Percentiles rank a stretch among this genome's conserved stretches.
Evolutionary conservation across 2,797 vertebrate species (phyloP).

Genomic region (Zalophus californianus): DNA sequence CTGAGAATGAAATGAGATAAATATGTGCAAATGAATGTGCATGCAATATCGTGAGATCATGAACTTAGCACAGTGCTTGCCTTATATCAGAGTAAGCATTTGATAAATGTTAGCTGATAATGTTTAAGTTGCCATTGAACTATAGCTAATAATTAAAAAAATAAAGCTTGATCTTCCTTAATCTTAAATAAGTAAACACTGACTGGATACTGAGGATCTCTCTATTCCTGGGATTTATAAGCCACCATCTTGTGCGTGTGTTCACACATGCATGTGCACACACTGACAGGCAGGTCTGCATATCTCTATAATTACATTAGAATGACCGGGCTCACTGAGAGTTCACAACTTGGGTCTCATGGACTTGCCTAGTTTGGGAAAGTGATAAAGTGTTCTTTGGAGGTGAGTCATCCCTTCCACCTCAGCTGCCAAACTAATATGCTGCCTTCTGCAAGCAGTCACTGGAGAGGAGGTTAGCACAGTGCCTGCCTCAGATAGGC

Average conservation of each 20-base stretch:
- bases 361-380: neutral
- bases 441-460: neutral
- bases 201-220: neutral
- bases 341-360: neutral
- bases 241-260: neutral
- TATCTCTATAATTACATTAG: neutral
- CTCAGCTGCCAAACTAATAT: neutral
- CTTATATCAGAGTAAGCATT: neutral
- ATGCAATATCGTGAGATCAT: neutral
- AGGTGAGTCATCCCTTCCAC: neutral
- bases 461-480: accelerated
- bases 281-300: neutral
- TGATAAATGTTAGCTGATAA: neutral
- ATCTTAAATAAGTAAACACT: neutral
- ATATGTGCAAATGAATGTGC: neutral
- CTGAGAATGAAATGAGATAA: constrained; percentile 49
- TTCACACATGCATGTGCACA: neutral
- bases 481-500: neutral
- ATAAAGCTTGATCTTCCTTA: neutral
- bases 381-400: neutral
- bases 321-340: neutral
- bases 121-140: neutral
- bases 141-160: neutral
- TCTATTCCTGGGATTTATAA: neutral
- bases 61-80: neutral